phyloP scores from a whole-genome alignment of 1,140 invertebrate species.

The Neodiprion fabricii region DNA sequence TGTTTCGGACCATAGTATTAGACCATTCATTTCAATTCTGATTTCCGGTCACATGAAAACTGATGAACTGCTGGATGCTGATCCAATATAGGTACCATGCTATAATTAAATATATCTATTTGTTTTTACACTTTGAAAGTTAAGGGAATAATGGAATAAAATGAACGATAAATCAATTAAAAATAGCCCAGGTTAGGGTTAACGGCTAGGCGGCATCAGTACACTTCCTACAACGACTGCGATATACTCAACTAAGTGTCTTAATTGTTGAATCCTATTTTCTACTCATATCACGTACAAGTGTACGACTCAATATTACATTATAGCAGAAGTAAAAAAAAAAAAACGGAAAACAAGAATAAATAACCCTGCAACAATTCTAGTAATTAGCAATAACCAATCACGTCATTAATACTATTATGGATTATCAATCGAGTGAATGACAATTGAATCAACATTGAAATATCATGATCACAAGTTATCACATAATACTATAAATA shows the following conservation, averaged over 20 bases:
- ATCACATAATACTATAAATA: constrained; percentile 33
- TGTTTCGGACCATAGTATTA: too few species aligned
- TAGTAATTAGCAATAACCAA: constrained; percentile 18
- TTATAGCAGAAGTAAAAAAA: neutral
- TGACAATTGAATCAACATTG: constrained; percentile 6
- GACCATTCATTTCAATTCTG: too few species aligned
- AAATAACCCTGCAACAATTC: neutral
- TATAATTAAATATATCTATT: neutral
- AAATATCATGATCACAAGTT: constrained; percentile 7
- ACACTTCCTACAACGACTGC: constrained; percentile 38
- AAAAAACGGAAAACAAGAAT: neutral
- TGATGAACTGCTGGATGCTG: too few species aligned
- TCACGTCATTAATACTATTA: constrained; percentile 10
- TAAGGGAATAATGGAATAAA: neutral
- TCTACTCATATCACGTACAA: constrained; percentile 17
- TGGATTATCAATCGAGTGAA: neutral
- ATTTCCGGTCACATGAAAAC: too few species aligned
- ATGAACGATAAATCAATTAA: neutral
- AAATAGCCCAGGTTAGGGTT: constrained; percentile 6
- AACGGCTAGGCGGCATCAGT: constrained; percentile 31
- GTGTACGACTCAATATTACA: constrained; percentile 15
- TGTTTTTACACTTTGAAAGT: neutral
- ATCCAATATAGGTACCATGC: too few species aligned
- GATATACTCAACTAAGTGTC: constrained; percentile 46
- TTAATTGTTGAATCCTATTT: constrained; percentile 39